phyloP scores from a whole-genome alignment of 1,140 invertebrate species.

The Heliconius himera region DNA sequence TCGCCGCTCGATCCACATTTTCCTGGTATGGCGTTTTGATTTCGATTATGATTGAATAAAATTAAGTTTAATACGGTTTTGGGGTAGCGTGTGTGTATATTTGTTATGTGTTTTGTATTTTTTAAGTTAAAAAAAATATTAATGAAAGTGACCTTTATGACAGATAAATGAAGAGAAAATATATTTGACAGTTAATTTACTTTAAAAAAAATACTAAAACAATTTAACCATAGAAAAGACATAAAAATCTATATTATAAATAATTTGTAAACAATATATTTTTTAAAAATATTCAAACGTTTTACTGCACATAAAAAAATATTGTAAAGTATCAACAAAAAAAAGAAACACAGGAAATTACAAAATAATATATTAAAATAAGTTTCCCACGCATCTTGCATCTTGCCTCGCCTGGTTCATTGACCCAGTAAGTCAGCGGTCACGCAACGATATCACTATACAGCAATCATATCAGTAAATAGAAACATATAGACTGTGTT shows the following conservation, averaged over 20 bases:
- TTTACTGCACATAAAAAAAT: neutral
- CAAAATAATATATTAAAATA: conserved; percentile 20
- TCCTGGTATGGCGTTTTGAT: conserved; percentile 1
- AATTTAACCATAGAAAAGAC: no score
- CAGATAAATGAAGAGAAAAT: no score
- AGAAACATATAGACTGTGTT: neutral
- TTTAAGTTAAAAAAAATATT: no score
- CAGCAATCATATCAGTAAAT: neutral
- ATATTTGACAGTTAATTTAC: no score
- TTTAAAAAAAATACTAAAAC: no score
- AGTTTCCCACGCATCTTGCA: conserved; percentile 24
- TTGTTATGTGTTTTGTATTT: no score
- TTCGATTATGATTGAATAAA: neutral
- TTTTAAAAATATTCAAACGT: neutral
- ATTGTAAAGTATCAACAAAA: neutral
- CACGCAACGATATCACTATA: conserved; percentile 7
- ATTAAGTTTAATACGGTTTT: neutral
- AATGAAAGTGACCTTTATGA: no score
- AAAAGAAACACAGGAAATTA: conserved; percentile 3
- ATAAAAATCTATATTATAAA: no score
- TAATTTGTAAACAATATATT: neutral
- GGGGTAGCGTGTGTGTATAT: no score
- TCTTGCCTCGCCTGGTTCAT: conserved; percentile 16
- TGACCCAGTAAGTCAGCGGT: conserved; percentile 23
- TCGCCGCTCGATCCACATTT: conserved; percentile 5